A percentile compares a stretch with the other conserved stretches of the same genome.
These are phyloP conservation scores for Zaprionus davidi DNA, from an alignment of 1,140 invertebrate species.

Conservation along the genomic window DNA sequence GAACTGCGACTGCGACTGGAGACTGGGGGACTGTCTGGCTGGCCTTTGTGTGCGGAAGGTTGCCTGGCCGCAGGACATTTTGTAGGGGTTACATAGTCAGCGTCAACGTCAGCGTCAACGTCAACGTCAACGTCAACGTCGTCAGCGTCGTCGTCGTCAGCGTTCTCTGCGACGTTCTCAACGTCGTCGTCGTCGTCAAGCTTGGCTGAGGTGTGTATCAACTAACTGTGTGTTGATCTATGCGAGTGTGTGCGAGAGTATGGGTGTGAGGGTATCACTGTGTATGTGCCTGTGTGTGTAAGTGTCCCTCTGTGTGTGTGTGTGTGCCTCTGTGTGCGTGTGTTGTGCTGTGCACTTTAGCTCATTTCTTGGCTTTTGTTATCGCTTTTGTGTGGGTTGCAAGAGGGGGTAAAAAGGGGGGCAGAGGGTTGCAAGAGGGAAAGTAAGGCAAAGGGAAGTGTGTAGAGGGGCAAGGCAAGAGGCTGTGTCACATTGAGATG, in stretches of 20 bases:
- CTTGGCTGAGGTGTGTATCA: conserved; percentile 69
- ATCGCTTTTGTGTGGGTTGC: conserved; percentile 77
- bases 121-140: conserved; percentile 29
- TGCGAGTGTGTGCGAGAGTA: conserved; percentile 23
- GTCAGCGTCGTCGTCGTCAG: conserved; percentile 48
- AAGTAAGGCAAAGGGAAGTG: neutral
- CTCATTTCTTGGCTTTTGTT: conserved; percentile 83
- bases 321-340: conserved; percentile 22
- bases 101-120: conserved; percentile 58
- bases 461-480: neutral
- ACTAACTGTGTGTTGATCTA: conserved; percentile 41
- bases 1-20: neutral
- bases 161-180: conserved; percentile 15
- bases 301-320: conserved; percentile 9
- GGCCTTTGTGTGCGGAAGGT: conserved; percentile 83
- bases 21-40: conserved; percentile 62
- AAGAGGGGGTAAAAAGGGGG: neutral
- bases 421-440: neutral
- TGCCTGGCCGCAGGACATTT: conserved; percentile 79
- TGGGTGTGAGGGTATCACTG: conserved; percentile 4
- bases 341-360: conserved; percentile 65
- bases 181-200: conserved; percentile 25
- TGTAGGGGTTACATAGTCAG: conserved; percentile 81
- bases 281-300: conserved; percentile 9
- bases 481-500: conserved; percentile 7